Evolutionary conservation across 53 echinoderm and acorn worm species (phyloP), one percentile per base, ranked within the genome.

Genomic region (Paracentrotus lividus): DNA sequence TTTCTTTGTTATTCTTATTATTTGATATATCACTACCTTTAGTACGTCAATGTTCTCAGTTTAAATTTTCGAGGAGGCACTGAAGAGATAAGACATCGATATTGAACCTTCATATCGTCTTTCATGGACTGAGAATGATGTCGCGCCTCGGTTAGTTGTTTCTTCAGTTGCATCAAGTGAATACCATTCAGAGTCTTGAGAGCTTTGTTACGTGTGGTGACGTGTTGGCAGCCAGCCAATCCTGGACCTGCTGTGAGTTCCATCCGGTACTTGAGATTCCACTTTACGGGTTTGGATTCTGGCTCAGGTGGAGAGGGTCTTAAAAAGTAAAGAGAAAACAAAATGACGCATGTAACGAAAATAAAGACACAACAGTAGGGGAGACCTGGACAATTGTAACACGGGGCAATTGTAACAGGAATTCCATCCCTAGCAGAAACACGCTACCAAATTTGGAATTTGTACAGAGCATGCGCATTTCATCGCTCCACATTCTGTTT

Each of bases 151-250:
- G 64, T 8, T 23, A 89, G 89, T 40, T 89, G 89, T 14, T 89
- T 89, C 44, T 89, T 89, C 16, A 89, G 89, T n/a, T 89, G 89
- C 27, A 89, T n/a, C 4, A 89, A 10, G 2, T 60, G 89, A n/a
- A 15, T 42, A 1, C 89, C 89, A 26, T 43, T 89, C 34, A 89
- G 44, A 24, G 4, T 64, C 8, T 89, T 89, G 40, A 89, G 34
- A 26, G 56, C 59, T 13, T 59, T 61, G 49, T 89, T 64, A 5
- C 42, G 60, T 61, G 38, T 42, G 1, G 60, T 60, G 89, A 89
- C 44, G 40, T 57, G 44, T 65, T 89, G 0, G 21, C 61, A 26
- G 26, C 64, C 42, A 89, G 89, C 89, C 89, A 89, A 23, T 64
- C 42, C 89, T 64, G 59, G 42, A 89, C 89, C 42, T 43, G 12